Percentiles rank a stretch among this genome's conserved stretches.
Conservation (phyloP, 2,888 invertebrate species). For the Archaeoteleia sp. region DNA sequence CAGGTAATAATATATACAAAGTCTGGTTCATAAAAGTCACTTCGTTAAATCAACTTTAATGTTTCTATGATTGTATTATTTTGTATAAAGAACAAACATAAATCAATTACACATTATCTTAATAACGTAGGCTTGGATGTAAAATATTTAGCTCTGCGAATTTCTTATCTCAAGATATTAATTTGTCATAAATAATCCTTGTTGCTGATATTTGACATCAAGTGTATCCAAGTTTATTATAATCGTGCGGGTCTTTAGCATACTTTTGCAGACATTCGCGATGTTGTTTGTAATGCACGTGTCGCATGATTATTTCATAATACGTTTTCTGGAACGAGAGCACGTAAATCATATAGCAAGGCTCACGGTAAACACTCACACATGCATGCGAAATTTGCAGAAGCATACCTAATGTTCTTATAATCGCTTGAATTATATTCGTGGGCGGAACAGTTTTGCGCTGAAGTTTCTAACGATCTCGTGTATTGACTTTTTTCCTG, state of each 20-base stretch:
- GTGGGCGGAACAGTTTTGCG: slow-evolving; percentile 30
- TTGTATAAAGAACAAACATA: too few relatives aligned
- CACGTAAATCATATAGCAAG: slow-evolving; percentile 16
- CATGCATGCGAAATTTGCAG: slow-evolving; percentile 17
- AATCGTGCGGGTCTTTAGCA: background rate
- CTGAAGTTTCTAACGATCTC: slow-evolving; percentile 28
- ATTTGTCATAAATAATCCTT: background rate
- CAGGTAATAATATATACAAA: too few relatives aligned
- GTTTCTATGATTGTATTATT: too few relatives aligned
- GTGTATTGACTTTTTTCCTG: slow-evolving; percentile 8
- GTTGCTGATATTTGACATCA: background rate
- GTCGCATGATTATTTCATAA: slow-evolving; percentile 23
- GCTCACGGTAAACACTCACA: slow-evolving; percentile 3
- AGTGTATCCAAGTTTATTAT: background rate
- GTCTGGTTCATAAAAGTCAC: too few relatives aligned
- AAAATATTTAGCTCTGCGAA: too few relatives aligned
- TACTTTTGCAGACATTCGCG: background rate
- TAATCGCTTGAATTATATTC: slow-evolving; percentile 57
- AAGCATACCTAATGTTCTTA: slow-evolving; percentile 54
- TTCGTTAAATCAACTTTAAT: too few relatives aligned
- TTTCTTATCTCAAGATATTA: background rate
- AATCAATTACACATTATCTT: too few relatives aligned
- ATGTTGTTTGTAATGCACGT: slow-evolving; percentile 3
- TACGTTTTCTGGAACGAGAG: slow-evolving; percentile 14
- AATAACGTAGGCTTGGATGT: too few relatives aligned